Conservation (phyloP, 2,888 invertebrate genomes). For the Enoplolaimus lenunculus region DNA sequence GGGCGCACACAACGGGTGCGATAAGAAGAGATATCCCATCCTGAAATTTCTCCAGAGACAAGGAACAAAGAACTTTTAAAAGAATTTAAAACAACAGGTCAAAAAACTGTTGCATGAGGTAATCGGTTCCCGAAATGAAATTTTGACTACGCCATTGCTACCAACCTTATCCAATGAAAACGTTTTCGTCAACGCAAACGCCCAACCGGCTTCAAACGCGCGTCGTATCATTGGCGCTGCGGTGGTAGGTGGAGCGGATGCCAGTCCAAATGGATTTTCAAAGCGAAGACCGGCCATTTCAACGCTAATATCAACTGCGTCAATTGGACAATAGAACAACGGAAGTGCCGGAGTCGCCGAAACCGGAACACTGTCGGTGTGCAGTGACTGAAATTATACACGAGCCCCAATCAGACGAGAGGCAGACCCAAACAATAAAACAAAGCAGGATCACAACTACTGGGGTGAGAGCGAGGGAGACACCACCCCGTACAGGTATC, state of each 20-base stretch:
- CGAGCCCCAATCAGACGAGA: too few species aligned
- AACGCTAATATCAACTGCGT: conserved; percentile 79
- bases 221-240: conserved; percentile 83
- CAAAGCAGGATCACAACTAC: too few species aligned
- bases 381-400: too few species aligned
- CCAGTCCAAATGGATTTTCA: conserved; percentile 89
- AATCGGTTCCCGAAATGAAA: too few species aligned
- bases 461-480: too few species aligned
- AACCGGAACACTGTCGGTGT: conserved; percentile 52
- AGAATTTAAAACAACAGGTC: too few species aligned
- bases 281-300: conserved; percentile 83
- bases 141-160: too few species aligned
- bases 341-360: conserved; percentile 61
- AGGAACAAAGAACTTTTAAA: background rate
- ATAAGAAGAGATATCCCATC: background rate
- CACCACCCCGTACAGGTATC: too few species aligned
- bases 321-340: conserved; percentile 78
- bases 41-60: background rate
- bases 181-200: conserved; percentile 91
- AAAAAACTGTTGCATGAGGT: too few species aligned
- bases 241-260: conserved; percentile 91
- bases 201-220: conserved; percentile 91
- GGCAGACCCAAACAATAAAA: too few species aligned
- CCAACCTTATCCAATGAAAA: conserved; percentile 86
- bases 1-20: too few species aligned